Conservation (phyloP, 2,113 vertebrate species). For the Eolophus roseicapilla region DNA sequence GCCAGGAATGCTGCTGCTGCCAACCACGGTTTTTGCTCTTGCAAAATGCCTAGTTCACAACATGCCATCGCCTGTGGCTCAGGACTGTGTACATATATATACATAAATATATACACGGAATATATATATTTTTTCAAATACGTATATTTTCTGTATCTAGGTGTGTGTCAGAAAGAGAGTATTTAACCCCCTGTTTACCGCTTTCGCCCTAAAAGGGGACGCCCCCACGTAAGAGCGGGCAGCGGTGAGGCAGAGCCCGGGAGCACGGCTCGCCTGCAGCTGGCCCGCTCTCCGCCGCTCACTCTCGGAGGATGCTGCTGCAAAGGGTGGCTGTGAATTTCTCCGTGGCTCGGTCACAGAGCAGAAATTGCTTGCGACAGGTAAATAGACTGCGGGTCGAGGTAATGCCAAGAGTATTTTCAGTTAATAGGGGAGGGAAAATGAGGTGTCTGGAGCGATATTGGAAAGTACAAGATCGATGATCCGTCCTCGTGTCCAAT, state of each 20-base stretch:
- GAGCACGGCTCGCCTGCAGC: not conserved
- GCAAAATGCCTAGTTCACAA: not conserved
- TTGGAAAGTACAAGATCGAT: conserved; percentile 95
- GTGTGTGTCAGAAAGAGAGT: not conserved
- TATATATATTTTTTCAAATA: not conserved
- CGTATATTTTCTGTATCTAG: not conserved
- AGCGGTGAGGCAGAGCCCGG: not conserved
- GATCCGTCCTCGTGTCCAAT: conserved; percentile 85
- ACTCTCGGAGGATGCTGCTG: not conserved
- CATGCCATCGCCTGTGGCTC: no score
- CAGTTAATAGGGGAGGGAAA: conserved; percentile 89
- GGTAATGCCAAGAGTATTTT: conserved; percentile 87
- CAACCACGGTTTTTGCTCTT: not conserved
- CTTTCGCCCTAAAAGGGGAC: not conserved
- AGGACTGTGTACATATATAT: not conserved
- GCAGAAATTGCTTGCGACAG: conserved; percentile 88
- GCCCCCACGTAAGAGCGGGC: no score
- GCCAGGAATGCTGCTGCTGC: not conserved
- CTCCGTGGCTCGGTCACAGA: conserved; percentile 55
- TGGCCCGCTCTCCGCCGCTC: no score
- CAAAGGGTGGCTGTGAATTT: conserved; percentile 54
- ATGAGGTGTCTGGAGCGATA: conserved; percentile 90
- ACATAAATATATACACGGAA: not conserved
- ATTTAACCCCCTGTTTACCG: not conserved
- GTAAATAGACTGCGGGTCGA: conserved; percentile 87